Evolutionary conservation across 2,797 vertebrate genomes (phyloP).

Genomic region (Chelon auratus): DNA sequence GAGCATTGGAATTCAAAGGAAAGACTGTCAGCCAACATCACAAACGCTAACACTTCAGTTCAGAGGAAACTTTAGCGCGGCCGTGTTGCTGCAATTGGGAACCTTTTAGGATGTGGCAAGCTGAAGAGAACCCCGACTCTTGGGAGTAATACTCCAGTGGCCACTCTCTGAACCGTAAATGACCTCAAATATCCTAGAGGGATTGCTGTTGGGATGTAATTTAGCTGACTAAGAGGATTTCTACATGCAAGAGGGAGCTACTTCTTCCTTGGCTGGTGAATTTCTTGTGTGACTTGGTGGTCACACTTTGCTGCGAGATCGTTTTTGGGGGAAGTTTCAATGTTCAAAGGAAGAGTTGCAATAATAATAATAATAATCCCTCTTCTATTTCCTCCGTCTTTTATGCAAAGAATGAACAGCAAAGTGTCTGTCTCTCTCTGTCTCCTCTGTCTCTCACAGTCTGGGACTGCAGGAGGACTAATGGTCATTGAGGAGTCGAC

Average conservation of each 20-base stretch:
- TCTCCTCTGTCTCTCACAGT: slow-evolving; percentile 15
- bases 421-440: neutral
- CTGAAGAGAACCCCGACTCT: neutral
- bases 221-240: neutral
- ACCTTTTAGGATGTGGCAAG: neutral
- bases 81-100: neutral
- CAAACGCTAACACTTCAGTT: slow-evolving; percentile 42
- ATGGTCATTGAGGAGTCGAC: slow-evolving; percentile 47
- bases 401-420: too few species aligned
- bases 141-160: neutral
- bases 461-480: slow-evolving; percentile 37
- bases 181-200: neutral
- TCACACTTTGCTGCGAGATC: slow-evolving; percentile 6
- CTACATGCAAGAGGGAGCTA: slow-evolving; percentile 57
- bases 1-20: slow-evolving; percentile 44
- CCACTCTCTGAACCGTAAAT: slow-evolving; percentile 12
- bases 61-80: slow-evolving; percentile 19
- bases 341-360: slow-evolving; percentile 26
- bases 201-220: neutral
- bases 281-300: slow-evolving; percentile 20
- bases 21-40: slow-evolving; percentile 25
- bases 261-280: neutral
- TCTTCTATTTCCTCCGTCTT: too few species aligned
- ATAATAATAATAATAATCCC: too few species aligned
- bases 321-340: slow-evolving; percentile 33